Conservation (phyloP, 1,140 invertebrate species). For the Bicyclus anynana region DNA sequence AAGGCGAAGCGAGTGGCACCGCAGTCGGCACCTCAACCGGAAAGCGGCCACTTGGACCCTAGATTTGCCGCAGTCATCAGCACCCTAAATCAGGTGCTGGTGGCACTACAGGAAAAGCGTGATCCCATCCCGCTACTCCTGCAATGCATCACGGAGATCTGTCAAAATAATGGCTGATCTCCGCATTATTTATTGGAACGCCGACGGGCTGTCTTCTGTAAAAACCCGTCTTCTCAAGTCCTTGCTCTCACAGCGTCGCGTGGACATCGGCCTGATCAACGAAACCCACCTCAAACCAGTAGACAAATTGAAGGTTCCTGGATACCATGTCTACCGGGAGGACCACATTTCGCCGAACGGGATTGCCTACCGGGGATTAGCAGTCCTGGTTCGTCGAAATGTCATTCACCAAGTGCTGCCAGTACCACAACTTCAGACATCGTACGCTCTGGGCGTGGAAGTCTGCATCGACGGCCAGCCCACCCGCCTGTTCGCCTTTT, state of each 20-base stretch:
- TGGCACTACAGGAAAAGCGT: constrained; percentile 2
- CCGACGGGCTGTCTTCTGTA: too few relatives aligned
- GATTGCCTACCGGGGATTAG: too few relatives aligned
- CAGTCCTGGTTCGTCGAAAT: too few relatives aligned
- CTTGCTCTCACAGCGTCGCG: background rate
- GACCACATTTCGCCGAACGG: constrained; percentile 1
- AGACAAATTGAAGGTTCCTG: background rate
- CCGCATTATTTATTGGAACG: too few relatives aligned
- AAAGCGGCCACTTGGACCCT: too few relatives aligned
- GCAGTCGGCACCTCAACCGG: too few relatives aligned
- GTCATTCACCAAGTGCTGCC: constrained; percentile 9
- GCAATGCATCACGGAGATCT: too few relatives aligned
- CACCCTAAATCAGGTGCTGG: background rate
- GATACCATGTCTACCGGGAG: constrained; percentile 15
- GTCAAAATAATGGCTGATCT: too few relatives aligned
- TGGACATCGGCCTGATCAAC: constrained; percentile 11
- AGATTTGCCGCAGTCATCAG: constrained; percentile 13
- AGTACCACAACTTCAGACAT: background rate
- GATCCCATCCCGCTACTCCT: background rate
- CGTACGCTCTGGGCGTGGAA: constrained; percentile 19
- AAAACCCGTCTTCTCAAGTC: too few relatives aligned
- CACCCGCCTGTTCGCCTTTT: constrained; percentile 10
- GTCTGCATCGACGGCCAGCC: background rate
- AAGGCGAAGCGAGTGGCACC: too few relatives aligned
- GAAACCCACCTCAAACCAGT: constrained; percentile 8